Percentiles rank a stretch among this genome's conserved stretches.
These are phyloP conservation scores for Dendrolimus kikuchii DNA, from an alignment of 1,140 invertebrate genomes.

Conservation along the genomic window DNA sequence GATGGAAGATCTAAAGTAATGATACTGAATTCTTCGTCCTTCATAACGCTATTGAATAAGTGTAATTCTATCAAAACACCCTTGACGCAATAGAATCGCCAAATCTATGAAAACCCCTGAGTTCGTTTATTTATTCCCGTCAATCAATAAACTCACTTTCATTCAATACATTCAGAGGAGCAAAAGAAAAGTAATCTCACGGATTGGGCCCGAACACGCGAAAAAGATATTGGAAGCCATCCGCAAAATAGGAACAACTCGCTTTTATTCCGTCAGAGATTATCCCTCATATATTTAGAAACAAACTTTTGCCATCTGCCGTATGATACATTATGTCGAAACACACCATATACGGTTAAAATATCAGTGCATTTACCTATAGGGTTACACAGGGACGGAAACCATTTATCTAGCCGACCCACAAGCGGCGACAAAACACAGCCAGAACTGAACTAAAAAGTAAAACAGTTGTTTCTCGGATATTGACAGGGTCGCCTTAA, in stretches of 20 bases:
- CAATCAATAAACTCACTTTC: constrained; percentile 37
- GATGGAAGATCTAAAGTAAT: no score
- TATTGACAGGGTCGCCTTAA: no score
- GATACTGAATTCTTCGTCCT: no score
- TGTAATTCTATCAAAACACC: no score
- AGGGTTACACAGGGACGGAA: no score
- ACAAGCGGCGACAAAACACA: no score
- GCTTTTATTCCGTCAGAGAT: constrained; percentile 34
- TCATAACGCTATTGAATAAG: no score
- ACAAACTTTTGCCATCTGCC: constrained; percentile 17
- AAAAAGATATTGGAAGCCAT: constrained; percentile 40
- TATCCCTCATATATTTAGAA: constrained; percentile 33
- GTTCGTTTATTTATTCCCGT: constrained; percentile 31
- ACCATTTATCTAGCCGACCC: no score
- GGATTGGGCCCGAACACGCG: constrained; percentile 40
- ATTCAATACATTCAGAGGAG: constrained; percentile 30
- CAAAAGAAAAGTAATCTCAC: constrained; percentile 35
- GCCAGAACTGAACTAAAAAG: no score
- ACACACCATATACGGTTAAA: no score
- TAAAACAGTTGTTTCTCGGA: no score
- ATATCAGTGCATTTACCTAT: no score
- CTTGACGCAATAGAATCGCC: not conserved
- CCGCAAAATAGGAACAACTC: constrained; percentile 33
- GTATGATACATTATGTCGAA: not conserved
- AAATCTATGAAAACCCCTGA: constrained; percentile 15